phyloP scores from a whole-genome alignment of 2,888 invertebrate genomes.

The Fragum fragum region DNA sequence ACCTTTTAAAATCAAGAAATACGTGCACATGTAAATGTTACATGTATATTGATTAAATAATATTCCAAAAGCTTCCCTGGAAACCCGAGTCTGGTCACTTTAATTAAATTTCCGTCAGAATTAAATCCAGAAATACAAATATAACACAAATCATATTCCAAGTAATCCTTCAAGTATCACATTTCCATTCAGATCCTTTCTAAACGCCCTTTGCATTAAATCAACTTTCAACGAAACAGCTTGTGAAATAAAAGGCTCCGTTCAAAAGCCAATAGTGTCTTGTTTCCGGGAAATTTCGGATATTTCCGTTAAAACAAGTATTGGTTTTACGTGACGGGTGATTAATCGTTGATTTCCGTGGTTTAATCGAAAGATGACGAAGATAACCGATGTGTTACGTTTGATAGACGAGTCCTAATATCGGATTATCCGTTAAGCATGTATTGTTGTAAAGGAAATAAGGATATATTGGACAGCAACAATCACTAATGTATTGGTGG shows the following conservation, averaged over 20 bases:
- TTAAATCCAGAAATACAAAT: too few species aligned
- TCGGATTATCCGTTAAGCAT: not conserved
- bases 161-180: not conserved
- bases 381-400: slow-evolving; percentile 7
- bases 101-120: too few species aligned
- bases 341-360: slow-evolving; percentile 27
- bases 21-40: too few species aligned
- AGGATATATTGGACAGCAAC: too few species aligned
- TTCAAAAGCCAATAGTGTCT: slow-evolving; percentile 12
- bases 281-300: slow-evolving; percentile 9
- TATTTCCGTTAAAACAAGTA: not conserved
- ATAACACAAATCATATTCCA: not conserved
- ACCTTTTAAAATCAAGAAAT: too few species aligned
- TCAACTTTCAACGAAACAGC: slow-evolving; percentile 15
- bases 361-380: slow-evolving; percentile 2
- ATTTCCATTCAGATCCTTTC: slow-evolving; percentile 10
- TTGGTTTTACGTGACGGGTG: slow-evolving; percentile 15
- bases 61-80: too few species aligned
- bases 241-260: not conserved
- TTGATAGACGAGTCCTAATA: slow-evolving; percentile 6
- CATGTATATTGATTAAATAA: too few species aligned
- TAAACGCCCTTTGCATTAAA: not conserved
- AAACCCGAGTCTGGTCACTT: too few species aligned
- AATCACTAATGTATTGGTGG: too few species aligned
- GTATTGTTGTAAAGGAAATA: too few species aligned